Conservation (phyloP, 2,888 invertebrate genomes). For the Synergus japonicus region DNA sequence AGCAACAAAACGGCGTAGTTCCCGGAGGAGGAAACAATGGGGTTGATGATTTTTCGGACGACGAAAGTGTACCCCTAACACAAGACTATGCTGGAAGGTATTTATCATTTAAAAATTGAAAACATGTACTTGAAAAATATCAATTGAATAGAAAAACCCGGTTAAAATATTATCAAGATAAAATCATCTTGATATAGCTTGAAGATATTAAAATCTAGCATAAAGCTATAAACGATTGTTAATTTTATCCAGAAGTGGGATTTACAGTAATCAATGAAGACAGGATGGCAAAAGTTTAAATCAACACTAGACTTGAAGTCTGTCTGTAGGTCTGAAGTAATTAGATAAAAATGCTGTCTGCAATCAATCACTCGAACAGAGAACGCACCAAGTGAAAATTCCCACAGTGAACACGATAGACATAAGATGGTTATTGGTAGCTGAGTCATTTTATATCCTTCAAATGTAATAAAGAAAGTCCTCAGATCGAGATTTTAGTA, state of each 20-base stretch:
- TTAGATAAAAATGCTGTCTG: slow-evolving; percentile 31
- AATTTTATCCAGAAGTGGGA: not conserved
- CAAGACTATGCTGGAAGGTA: slow-evolving; percentile 96
- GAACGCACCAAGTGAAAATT: slow-evolving; percentile 20
- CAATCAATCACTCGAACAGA: slow-evolving; percentile 14
- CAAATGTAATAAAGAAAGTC: slow-evolving; percentile 24
- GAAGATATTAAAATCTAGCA: not conserved
- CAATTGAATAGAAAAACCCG: too few relatives aligned
- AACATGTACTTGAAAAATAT: too few relatives aligned
- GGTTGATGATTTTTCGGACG: slow-evolving; percentile 87
- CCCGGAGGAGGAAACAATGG: slow-evolving; percentile 80
- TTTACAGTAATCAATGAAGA: slow-evolving; percentile 27
- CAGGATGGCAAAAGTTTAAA: slow-evolving; percentile 9
- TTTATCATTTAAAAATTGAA: slow-evolving; percentile 62
- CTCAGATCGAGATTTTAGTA: slow-evolving; percentile 10
- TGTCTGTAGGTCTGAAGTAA: slow-evolving; percentile 29
- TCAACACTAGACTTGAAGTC: slow-evolving; percentile 13
- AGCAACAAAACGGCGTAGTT: slow-evolving; percentile 81
- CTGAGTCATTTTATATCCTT: slow-evolving; percentile 29
- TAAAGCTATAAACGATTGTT: slow-evolving; percentile 6
- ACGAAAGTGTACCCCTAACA: slow-evolving; percentile 91
- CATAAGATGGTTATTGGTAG: not conserved
- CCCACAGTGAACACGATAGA: slow-evolving; percentile 31
- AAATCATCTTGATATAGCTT: not conserved
- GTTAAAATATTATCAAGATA: not conserved